A percentile compares a stretch with the other conserved stretches of the same genome.
Evolutionary conservation across 2,113 vertebrate genomes (phyloP).

Genomic region (Ariopsis seemanni): DNA sequence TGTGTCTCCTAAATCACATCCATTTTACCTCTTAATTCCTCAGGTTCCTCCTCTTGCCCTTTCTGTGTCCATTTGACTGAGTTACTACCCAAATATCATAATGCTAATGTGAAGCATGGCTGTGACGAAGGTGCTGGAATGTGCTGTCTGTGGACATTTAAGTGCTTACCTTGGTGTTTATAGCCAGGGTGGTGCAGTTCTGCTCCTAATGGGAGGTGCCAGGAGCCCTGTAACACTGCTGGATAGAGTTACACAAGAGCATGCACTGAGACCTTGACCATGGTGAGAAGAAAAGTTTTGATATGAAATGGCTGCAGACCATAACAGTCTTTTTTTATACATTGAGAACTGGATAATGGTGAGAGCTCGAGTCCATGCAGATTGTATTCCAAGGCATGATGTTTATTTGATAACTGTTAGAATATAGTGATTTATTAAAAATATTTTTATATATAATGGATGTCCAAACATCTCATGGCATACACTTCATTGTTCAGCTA

Average conservation of each 20-base stretch:
- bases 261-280: slow-evolving; percentile 49
- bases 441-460: neutral
- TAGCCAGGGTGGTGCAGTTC: slow-evolving; percentile 68
- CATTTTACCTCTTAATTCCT: slow-evolving; percentile 55
- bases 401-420: neutral
- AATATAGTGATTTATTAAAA: neutral
- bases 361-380: neutral
- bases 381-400: neutral
- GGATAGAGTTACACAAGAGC: slow-evolving; percentile 76
- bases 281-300: neutral
- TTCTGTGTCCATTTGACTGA: slow-evolving; percentile 53
- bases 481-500: neutral
- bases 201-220: slow-evolving; percentile 71
- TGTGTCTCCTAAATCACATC: slow-evolving; percentile 47
- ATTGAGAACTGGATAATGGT: slow-evolving; percentile 20
- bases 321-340: slow-evolving; percentile 22
- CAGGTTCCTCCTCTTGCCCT: slow-evolving; percentile 54
- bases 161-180: slow-evolving; percentile 70
- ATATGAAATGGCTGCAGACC: slow-evolving; percentile 3
- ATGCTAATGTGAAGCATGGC: slow-evolving; percentile 68
- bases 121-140: slow-evolving; percentile 81
- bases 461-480: neutral
- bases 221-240: slow-evolving; percentile 68
- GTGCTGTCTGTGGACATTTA: slow-evolving; percentile 70
- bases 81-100: slow-evolving; percentile 61